Percentiles rank a stretch among this genome's conserved stretches.
Evolutionary conservation across 2,888 invertebrate genomes (phyloP).

Genomic region (Trichogramma evanescens): DNA sequence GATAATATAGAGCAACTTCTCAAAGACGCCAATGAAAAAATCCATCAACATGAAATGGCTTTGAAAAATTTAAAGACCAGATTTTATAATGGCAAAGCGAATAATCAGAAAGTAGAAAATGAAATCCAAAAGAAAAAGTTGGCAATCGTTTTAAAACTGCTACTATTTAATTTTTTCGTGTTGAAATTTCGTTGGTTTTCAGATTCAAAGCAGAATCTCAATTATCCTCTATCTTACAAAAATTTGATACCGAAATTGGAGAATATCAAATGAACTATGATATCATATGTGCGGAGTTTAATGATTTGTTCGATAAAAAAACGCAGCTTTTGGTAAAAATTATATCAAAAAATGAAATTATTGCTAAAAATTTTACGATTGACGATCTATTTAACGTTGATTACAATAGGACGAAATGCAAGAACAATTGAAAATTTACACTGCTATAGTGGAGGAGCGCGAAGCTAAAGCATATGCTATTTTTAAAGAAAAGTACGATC

Average conservation of each 20-base stretch:
- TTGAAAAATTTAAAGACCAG: constrained; percentile 12
- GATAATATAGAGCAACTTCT: constrained; percentile 9
- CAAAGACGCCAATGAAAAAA: constrained; percentile 11
- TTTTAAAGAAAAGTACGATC: constrained; percentile 13
- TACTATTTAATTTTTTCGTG: neutral
- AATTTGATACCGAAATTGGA: constrained; percentile 25
- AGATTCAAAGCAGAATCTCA: constrained; percentile 29
- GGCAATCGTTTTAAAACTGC: neutral
- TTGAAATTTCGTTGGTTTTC: neutral
- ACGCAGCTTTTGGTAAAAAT: constrained; percentile 16
- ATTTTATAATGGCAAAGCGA: constrained; percentile 12
- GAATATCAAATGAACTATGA: constrained; percentile 22
- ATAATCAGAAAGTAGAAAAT: constrained; percentile 15
- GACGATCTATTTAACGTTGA: neutral
- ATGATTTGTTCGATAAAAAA: constrained; percentile 17
- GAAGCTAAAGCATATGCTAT: constrained; percentile 12
- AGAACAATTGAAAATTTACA: constrained; percentile 20
- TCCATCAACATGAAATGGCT: constrained; percentile 10
- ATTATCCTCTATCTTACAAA: constrained; percentile 23
- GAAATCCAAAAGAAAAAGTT: constrained; percentile 25
- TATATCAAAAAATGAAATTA: neutral
- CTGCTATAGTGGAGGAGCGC: constrained; percentile 17
- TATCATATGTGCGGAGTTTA: constrained; percentile 17
- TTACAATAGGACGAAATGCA: constrained; percentile 23
- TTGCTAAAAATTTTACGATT: neutral